Evolutionary conservation across 2,797 vertebrate species (phyloP).

Genomic region (Galaxias olidus): DNA sequence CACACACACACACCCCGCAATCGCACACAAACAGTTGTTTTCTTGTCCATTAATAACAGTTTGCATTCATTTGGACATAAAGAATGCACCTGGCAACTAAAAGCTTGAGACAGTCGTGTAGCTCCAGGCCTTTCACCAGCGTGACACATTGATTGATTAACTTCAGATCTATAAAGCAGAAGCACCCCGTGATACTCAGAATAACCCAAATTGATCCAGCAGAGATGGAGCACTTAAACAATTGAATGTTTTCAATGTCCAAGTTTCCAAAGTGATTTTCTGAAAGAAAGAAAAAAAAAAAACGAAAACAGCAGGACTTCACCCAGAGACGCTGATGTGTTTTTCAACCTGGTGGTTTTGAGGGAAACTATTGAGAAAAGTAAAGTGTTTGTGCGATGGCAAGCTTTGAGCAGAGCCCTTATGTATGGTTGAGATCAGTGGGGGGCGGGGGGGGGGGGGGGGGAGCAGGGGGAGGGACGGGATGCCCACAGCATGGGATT

Average conservation of each 20-base stretch:
- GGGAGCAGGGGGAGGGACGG: slow-evolving; percentile 33
- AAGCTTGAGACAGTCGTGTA: slow-evolving; percentile 10
- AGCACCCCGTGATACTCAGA: slow-evolving; percentile 48
- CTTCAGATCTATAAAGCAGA: slow-evolving; percentile 45
- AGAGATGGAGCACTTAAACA: slow-evolving; percentile 73
- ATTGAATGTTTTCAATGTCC: slow-evolving; percentile 65
- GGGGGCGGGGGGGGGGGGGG: slow-evolving; percentile 63
- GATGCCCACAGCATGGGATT: slow-evolving; percentile 47
- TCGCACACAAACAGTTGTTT: not conserved
- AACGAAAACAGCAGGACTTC: slow-evolving; percentile 65
- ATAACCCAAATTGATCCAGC: slow-evolving; percentile 62
- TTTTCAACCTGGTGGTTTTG: slow-evolving; percentile 70
- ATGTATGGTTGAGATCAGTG: slow-evolving; percentile 51
- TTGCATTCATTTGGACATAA: slow-evolving; percentile 10
- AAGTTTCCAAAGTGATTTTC: slow-evolving; percentile 67
- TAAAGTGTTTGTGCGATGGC: slow-evolving; percentile 45
- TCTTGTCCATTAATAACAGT: not conserved
- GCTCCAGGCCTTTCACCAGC: slow-evolving; percentile 20
- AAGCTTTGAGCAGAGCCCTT: slow-evolving; percentile 32
- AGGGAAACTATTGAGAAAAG: slow-evolving; percentile 40
- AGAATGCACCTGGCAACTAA: slow-evolving; percentile 19
- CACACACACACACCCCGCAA: slow-evolving; percentile 16
- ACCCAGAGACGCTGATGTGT: slow-evolving; percentile 55
- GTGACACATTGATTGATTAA: slow-evolving; percentile 62
- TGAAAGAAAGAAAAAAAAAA: slow-evolving; percentile 44